These are phyloP conservation scores for Papilio aristodemus DNA, from an alignment of 1,140 invertebrate genomes.

Conservation along the genomic window DNA sequence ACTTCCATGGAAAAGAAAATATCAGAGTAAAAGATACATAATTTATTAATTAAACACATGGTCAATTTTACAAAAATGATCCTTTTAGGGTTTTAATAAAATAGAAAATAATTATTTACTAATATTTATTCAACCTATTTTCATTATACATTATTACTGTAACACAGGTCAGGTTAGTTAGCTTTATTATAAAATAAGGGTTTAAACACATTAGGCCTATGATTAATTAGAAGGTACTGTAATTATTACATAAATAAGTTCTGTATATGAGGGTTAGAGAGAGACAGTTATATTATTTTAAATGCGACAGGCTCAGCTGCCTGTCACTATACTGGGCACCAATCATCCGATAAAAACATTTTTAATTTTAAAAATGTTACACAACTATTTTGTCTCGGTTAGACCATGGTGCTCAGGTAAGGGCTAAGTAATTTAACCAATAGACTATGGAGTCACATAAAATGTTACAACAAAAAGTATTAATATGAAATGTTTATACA, in stretches of 20 bases:
- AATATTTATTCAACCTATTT: conserved; percentile 8
- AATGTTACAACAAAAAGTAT: conserved; percentile 25
- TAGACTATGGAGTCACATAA: background rate
- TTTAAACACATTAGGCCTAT: background rate
- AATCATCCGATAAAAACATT: conserved; percentile 7
- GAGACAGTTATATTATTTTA: background rate
- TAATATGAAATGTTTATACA: conserved; percentile 37
- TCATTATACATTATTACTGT: conserved; percentile 8
- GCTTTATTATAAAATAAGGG: conserved; percentile 21
- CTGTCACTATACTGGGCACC: background rate
- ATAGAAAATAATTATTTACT: background rate
- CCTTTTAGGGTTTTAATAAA: background rate
- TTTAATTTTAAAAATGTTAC: conserved; percentile 1
- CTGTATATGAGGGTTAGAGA: background rate
- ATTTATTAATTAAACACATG: conserved; percentile 12
- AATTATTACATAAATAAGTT: conserved; percentile 1
- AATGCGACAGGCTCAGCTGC: background rate
- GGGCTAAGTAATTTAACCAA: background rate
- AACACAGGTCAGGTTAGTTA: conserved; percentile 27
- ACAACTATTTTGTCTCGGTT: background rate
- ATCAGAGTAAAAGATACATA: background rate
- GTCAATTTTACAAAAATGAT: background rate
- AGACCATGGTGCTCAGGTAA: too few species aligned
- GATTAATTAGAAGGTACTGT: background rate
- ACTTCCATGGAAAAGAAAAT: background rate